Percentiles rank a stretch among this genome's conserved stretches.
These are phyloP conservation scores for Rhea americana DNA, from an alignment of 2,113 vertebrate species.

Conservation along the genomic window DNA sequence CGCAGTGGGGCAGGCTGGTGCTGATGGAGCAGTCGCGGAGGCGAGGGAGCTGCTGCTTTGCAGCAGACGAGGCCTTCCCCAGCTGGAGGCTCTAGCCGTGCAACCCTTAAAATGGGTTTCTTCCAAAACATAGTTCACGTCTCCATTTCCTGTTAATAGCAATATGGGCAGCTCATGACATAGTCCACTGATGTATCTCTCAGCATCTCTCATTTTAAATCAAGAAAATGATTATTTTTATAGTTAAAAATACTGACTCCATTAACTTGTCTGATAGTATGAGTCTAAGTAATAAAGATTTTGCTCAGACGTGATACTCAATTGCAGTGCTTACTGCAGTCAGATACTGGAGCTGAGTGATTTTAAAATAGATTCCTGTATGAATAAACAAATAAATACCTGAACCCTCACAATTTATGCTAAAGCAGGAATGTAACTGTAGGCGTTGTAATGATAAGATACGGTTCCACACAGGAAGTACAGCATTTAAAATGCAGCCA, in stretches of 20 bases:
- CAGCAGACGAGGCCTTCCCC: neutral
- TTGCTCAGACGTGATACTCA: neutral
- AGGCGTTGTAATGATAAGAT: neutral
- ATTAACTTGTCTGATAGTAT: neutral
- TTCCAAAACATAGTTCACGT: neutral
- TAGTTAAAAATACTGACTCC: neutral
- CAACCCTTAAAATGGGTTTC: neutral
- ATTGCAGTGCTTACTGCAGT: neutral
- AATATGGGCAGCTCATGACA: neutral
- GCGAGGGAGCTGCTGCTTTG: neutral
- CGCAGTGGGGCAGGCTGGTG: neutral
- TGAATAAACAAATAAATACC: constrained; percentile 14
- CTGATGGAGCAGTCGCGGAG: neutral
- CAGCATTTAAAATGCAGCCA: neutral
- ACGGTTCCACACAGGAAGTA: neutral
- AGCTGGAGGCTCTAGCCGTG: neutral
- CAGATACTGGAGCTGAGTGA: neutral
- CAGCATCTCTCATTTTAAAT: neutral
- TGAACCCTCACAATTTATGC: neutral
- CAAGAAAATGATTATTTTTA: neutral
- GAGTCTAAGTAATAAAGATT: neutral
- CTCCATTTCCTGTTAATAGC: neutral
- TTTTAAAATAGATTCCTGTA: neutral
- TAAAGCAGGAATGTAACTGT: neutral
- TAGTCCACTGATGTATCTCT: neutral